A percentile compares a stretch with the other conserved stretches of the same genome.
Evolutionary conservation across 2,888 invertebrate species (phyloP).

Genomic region (Galerucella calmariensis): DNA sequence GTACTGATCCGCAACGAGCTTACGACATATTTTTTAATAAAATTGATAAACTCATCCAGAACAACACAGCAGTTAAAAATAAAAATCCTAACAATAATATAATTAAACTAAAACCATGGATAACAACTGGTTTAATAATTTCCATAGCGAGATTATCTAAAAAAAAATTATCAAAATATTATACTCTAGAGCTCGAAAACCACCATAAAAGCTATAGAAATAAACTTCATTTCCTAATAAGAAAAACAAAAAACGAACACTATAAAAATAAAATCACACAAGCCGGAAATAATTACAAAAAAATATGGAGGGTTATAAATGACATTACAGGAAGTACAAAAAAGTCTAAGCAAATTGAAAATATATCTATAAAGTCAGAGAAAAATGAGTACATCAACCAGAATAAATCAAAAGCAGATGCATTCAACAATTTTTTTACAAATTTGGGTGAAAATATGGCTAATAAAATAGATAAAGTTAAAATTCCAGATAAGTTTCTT

Average conservation of each 20-base stretch:
- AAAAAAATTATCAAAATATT: slow-evolving; percentile 23
- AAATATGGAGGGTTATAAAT: slow-evolving; percentile 29
- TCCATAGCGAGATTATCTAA: slow-evolving; percentile 23
- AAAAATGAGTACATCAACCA: slow-evolving; percentile 11
- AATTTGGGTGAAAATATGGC: slow-evolving; percentile 24
- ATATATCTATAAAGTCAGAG: slow-evolving; percentile 13
- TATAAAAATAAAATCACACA: slow-evolving; percentile 29
- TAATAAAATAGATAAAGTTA: slow-evolving; percentile 4
- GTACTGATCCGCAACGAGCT: no score
- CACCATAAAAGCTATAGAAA: slow-evolving; percentile 30
- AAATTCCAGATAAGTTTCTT: no score
- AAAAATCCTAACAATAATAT: slow-evolving; percentile 4
- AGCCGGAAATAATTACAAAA: slow-evolving; percentile 22
- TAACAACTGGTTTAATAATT: slow-evolving; percentile 23
- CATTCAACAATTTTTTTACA: slow-evolving; percentile 22
- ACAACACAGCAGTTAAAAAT: no score
- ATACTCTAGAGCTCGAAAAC: slow-evolving; percentile 7
- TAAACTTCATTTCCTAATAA: slow-evolving; percentile 24
- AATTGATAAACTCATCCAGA: no score
- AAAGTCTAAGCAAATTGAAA: slow-evolving; percentile 16
- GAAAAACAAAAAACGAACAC: slow-evolving; percentile 29
- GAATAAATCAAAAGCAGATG: slow-evolving; percentile 14
- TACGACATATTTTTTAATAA: no score
- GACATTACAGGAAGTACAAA: slow-evolving; percentile 21
- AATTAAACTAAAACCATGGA: slow-evolving; percentile 31